phyloP scores from a whole-genome alignment of 2,797 vertebrate species.

The Spinus pinus region DNA sequence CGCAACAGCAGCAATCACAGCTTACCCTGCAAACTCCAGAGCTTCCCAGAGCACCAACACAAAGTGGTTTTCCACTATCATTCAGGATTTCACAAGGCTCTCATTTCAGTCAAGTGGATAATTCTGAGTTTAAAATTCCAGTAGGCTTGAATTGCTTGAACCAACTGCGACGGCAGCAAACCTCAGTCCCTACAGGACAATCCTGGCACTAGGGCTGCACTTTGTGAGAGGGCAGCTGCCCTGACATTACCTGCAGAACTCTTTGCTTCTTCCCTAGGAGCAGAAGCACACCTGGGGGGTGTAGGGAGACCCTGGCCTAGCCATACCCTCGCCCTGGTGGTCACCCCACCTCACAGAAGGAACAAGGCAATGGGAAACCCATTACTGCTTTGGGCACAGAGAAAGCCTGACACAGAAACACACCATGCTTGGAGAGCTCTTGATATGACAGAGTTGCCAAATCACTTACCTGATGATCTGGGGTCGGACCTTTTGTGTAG shows the following conservation, averaged over 20 bases:
- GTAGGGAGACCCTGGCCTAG: accelerated
- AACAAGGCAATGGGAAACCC: accelerated
- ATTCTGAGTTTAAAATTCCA: background rate
- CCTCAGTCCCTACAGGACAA: background rate
- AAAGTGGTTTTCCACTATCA: background rate
- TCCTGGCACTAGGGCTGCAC: too few relatives aligned
- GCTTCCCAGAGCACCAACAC: background rate
- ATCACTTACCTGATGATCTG: background rate
- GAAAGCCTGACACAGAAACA: background rate
- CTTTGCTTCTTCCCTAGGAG: background rate
- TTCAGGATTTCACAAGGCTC: background rate
- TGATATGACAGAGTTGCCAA: background rate
- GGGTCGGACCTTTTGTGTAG: accelerated
- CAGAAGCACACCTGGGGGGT: accelerated
- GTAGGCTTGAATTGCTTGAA: background rate
- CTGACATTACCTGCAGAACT: accelerated
- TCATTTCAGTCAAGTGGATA: background rate
- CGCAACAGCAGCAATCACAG: background rate
- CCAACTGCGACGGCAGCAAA: accelerated
- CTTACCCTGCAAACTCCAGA: background rate
- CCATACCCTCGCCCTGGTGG: accelerated
- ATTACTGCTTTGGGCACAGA: accelerated
- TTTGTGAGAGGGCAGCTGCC: background rate
- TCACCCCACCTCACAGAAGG: accelerated
- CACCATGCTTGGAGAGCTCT: accelerated